A percentile compares a stretch with the other conserved stretches of the same genome.
phyloP scores from a whole-genome alignment of 2,113 vertebrate species.

The Siniperca chuatsi region DNA sequence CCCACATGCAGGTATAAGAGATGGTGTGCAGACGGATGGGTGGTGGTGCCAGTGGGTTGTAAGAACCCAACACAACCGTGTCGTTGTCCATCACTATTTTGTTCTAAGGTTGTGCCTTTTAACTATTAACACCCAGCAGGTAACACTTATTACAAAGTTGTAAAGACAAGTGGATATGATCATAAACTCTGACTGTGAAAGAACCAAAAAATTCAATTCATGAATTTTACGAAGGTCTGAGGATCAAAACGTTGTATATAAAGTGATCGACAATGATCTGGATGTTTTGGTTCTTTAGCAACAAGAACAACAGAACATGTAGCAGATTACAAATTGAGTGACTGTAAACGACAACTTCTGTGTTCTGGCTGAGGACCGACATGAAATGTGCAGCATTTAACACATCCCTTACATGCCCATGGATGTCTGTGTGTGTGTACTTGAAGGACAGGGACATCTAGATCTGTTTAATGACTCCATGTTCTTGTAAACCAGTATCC shows the following conservation, averaged over 20 bases:
- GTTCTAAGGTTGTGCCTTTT: no score
- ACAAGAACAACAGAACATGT: no score
- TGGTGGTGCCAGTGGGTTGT: background rate
- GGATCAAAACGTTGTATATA: no score
- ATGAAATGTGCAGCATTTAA: constrained; percentile 10
- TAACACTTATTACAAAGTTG: no score
- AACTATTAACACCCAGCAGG: no score
- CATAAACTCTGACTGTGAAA: background rate
- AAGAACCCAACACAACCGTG: no score
- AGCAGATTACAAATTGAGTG: background rate
- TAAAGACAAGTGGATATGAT: background rate
- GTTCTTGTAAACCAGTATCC: constrained; percentile 77
- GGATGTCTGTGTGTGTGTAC: constrained; percentile 24
- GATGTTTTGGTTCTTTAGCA: no score
- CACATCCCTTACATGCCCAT: constrained; percentile 13
- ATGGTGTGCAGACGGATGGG: background rate
- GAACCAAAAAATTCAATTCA: background rate
- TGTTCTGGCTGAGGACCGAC: background rate
- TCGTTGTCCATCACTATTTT: no score
- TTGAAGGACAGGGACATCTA: constrained; percentile 55
- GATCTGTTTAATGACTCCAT: constrained; percentile 76
- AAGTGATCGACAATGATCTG: no score
- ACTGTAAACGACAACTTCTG: constrained; percentile 19
- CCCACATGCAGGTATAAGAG: background rate
- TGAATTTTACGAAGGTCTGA: no score